Conservation (phyloP, 2,797 vertebrate genomes). For the Esox masquinongy region DNA sequence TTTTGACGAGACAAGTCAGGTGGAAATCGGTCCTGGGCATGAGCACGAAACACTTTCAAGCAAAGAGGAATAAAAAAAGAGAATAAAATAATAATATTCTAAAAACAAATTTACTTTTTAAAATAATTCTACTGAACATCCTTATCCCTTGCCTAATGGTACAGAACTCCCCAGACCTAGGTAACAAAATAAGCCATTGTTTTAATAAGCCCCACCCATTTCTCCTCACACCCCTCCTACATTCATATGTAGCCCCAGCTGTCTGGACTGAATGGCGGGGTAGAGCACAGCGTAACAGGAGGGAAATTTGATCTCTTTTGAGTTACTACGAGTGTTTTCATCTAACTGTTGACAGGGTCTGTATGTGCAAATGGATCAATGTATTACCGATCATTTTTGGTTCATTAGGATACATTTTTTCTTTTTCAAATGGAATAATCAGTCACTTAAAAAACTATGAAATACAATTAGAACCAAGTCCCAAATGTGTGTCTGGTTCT, state of each 20-base stretch:
- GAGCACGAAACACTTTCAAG: conserved; percentile 60
- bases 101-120: conserved; percentile 26
- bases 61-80: conserved; percentile 66
- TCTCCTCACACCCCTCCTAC: conserved; percentile 66
- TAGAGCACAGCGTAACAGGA: conserved; percentile 60
- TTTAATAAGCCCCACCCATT: conserved; percentile 49
- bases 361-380: conserved; percentile 49
- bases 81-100: conserved; percentile 37
- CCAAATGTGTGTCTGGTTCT: conserved; percentile 63
- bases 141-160: conserved; percentile 17
- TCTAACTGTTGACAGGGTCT: conserved; percentile 59
- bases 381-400: conserved; percentile 53
- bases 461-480: conserved; percentile 68
- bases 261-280: conserved; percentile 54
- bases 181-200: conserved; percentile 42
- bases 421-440: conserved; percentile 57
- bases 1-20: conserved; percentile 70
- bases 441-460: conserved; percentile 69
- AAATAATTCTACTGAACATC: conserved; percentile 1
- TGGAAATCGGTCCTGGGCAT: conserved; percentile 11
- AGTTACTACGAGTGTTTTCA: conserved; percentile 45
- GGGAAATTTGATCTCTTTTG: conserved; percentile 39
- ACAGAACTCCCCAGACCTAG: conserved; percentile 10
- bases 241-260: conserved; percentile 74
- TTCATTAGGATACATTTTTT: conserved; percentile 57